These are phyloP conservation scores for Mechanitis messenoides DNA, from an alignment of 2,888 invertebrate genomes.

Conservation along the genomic window DNA sequence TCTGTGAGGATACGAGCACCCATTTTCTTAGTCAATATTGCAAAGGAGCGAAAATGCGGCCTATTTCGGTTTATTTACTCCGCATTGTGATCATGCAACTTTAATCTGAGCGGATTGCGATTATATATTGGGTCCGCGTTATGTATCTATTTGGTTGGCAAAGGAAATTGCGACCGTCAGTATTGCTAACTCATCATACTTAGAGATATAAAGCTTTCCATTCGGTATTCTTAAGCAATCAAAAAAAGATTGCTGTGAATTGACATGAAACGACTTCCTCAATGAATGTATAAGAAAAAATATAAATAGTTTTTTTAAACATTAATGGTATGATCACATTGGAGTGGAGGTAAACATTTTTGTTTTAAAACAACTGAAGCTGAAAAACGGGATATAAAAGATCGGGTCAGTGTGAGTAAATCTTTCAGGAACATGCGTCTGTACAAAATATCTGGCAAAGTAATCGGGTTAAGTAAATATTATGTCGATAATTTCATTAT, in stretches of 20 bases:
- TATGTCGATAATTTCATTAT: constrained; percentile 18
- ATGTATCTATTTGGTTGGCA: constrained; percentile 34
- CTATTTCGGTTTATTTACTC: constrained; percentile 55
- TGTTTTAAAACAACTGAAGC: no score
- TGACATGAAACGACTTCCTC: background rate
- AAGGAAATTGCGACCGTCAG: constrained; percentile 65
- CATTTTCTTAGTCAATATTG: constrained; percentile 51
- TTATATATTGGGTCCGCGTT: constrained; percentile 54
- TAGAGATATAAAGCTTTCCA: constrained; percentile 34
- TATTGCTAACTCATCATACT: constrained; percentile 62
- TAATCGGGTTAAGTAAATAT: constrained; percentile 28
- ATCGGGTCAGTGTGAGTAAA: constrained; percentile 30
- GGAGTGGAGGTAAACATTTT: no score
- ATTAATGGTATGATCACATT: background rate
- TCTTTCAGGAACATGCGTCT: constrained; percentile 41
- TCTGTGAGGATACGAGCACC: constrained; percentile 36
- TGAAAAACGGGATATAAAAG: no score
- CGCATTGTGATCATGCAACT: constrained; percentile 66
- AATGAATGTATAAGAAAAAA: background rate
- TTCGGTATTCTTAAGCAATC: background rate
- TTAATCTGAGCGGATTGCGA: constrained; percentile 61
- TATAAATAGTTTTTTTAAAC: background rate
- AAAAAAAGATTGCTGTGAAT: background rate
- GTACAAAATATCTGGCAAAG: constrained; percentile 38
- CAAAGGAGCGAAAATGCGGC: constrained; percentile 46